These are phyloP conservation scores for Pseudomyrmex sp. DNA, from an alignment of 1,140 invertebrate genomes.

Conservation along the genomic window DNA sequence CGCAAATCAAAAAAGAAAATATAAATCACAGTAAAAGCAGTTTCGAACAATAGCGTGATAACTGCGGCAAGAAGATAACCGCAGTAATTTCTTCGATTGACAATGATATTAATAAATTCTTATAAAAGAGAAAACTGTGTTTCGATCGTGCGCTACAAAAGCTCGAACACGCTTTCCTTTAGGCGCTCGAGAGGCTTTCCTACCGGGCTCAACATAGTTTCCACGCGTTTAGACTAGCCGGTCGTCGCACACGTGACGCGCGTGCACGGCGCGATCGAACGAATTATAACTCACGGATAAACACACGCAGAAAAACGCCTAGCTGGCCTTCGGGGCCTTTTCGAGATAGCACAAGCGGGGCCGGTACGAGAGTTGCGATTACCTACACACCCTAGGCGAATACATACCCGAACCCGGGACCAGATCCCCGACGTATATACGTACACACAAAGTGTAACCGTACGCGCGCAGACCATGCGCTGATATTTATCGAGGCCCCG, in stretches of 20 bases:
- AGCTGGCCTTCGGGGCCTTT: conserved; percentile 43
- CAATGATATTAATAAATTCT: conserved; percentile 20
- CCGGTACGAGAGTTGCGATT: conserved; percentile 55
- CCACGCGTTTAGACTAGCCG: not conserved
- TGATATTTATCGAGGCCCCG: conserved; percentile 74
- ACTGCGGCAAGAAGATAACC: not conserved
- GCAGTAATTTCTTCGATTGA: not conserved
- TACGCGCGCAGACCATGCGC: not conserved
- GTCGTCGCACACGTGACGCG: not conserved
- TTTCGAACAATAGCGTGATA: not conserved
- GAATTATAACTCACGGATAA: conserved; percentile 71
- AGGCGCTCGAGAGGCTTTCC: not conserved
- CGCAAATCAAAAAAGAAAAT: not conserved
- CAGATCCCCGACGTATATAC: conserved; percentile 1
- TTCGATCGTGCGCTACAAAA: conserved; percentile 12
- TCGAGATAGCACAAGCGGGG: conserved; percentile 41
- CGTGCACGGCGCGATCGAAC: not conserved
- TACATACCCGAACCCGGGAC: conserved; percentile 23
- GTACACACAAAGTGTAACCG: conserved; percentile 19
- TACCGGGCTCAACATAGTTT: not conserved
- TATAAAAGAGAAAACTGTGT: not conserved
- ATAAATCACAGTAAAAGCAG: conserved; percentile 11
- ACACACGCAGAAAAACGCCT: conserved; percentile 57
- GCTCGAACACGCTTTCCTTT: conserved; percentile 4
- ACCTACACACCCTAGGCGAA: conserved; percentile 46